Base-by-base conservation (phyloP, 2,113 vertebrate species). In the Actenoides lindsayi region DNA sequence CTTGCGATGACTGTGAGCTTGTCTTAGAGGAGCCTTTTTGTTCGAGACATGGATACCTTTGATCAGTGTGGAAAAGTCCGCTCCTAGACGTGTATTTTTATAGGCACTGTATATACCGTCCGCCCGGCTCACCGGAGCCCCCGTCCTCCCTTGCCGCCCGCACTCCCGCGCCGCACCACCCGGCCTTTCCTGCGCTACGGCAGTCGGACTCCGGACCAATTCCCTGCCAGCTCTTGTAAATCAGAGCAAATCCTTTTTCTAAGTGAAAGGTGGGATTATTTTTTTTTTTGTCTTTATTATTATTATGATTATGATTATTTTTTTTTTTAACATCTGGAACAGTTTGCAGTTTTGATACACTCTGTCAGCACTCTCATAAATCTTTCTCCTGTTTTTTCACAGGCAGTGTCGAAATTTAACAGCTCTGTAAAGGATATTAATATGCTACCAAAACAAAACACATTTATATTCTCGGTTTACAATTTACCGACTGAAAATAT, bases 1-100 rank as follows among this genome's bases (percentile, higher is more conserved):
- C 98, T 98, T 98, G 97, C 98, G 75, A 91, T 97, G 98, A 90
- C 96, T 96, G 98, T 98, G 97, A 98, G 95, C 96, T 97, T 96
- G 97, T 97, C 97, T 97, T 96, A 97, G 96, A 98, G 95, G 96
- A 98, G 85, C 89, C 83, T 94, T 97, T 98, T 97, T 97, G 96
- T 97, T 96, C 97, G 46, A 96, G 96, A 97, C 96, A 95, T 97
- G 95, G 97, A 89, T 98, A 95, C 97, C 85, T 96, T 92, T 89
- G 97, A 84, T 97, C 94, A 96, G 97, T 97, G 98, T 97, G 96
- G 96, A 95, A 86, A 87, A 94, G 56, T 90, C 92, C 77, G 89
- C 94, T 94, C 97, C 7, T 93, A 93, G 77, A 90, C 54, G 46
- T 75, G 15, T 94, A 35, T 94, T 96, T 97, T 81, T 89, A 39